Percentiles rank a stretch among this genome's conserved stretches.
Evolutionary conservation across 2,797 vertebrate genomes (phyloP).

Genomic region (Trichosurus vulpecula): DNA sequence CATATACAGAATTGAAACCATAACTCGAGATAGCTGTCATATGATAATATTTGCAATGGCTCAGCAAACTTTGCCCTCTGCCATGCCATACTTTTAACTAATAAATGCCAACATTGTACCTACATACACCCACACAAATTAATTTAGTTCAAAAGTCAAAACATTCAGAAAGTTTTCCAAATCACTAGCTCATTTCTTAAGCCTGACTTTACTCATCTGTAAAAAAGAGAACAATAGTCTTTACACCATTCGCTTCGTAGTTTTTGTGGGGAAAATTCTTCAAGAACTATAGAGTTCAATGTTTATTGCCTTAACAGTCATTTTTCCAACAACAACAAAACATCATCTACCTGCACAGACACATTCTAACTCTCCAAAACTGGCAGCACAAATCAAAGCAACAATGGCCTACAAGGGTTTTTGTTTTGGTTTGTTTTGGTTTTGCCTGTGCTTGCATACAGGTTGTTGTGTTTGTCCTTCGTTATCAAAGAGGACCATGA

Average conservation of each 20-base stretch:
- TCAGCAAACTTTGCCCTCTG: constrained; percentile 3
- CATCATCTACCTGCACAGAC: background rate
- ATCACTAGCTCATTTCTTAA: background rate
- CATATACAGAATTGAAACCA: constrained; percentile 31
- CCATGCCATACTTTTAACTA: constrained; percentile 1
- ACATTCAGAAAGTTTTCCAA: background rate
- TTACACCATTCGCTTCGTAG: background rate
- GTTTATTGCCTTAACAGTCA: background rate
- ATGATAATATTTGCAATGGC: background rate
- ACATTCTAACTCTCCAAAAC: background rate
- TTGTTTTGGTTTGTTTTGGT: background rate
- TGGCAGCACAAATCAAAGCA: background rate
- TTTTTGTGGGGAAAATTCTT: background rate
- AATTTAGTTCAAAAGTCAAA: background rate
- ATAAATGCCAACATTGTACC: background rate
- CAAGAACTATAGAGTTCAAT: background rate
- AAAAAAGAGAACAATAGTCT: background rate
- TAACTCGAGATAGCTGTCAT: background rate
- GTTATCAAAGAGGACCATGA: no score
- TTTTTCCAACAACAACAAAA: background rate
- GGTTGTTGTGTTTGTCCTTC: no score
- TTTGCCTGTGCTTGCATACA: background rate
- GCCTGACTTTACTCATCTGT: background rate
- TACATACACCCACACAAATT: background rate
- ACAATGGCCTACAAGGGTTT: background rate